Conservation (phyloP, 2,113 vertebrate species). For the Leptosomus discolor region DNA sequence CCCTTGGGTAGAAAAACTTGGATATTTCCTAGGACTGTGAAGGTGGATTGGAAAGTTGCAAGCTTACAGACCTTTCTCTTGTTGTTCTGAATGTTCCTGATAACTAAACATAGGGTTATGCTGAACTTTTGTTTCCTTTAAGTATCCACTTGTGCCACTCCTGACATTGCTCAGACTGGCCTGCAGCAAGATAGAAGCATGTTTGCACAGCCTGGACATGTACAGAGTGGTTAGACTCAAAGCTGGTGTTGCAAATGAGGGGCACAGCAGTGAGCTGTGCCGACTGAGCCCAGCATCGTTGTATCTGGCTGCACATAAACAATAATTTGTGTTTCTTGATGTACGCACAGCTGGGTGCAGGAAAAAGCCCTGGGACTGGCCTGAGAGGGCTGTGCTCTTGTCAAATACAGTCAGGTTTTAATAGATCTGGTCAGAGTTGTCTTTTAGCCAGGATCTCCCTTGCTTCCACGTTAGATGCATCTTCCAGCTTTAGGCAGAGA, state of each 20-base stretch:
- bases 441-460: not conserved
- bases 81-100: not conserved
- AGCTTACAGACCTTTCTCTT: not conserved
- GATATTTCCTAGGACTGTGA: not conserved
- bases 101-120: not conserved
- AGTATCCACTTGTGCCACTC: not conserved
- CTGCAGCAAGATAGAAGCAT: not conserved
- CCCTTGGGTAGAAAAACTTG: not conserved
- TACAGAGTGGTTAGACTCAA: not conserved
- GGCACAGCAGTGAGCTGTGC: not conserved
- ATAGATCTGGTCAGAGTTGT: not conserved
- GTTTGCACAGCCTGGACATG: not conserved
- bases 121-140: not conserved
- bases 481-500: not conserved
- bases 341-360: not conserved
- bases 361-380: not conserved
- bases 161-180: not conserved
- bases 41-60: not conserved
- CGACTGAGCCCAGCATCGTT: not conserved
- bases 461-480: not conserved
- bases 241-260: not conserved
- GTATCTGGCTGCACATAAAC: not conserved
- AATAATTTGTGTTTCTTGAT: not conserved
- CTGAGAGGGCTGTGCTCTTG: not conserved
- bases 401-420: not conserved